These are phyloP conservation scores for Temnothorax longispinosus DNA, from an alignment of 1,140 invertebrate genomes.

Conservation along the genomic window DNA sequence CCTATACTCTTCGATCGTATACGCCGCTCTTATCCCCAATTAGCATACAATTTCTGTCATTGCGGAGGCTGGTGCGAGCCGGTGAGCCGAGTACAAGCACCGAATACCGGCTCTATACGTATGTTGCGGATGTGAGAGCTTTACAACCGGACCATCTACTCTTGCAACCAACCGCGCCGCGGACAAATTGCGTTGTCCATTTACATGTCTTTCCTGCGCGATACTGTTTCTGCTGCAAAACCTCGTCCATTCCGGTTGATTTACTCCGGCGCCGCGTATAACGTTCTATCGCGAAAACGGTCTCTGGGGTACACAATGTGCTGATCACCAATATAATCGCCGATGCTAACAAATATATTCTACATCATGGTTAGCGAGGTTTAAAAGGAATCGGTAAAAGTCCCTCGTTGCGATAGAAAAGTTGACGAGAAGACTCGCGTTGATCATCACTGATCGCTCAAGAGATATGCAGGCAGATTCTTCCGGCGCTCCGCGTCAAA, in stretches of 20 bases:
- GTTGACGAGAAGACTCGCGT: background rate
- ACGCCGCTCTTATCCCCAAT: conserved; percentile 66
- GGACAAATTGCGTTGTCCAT: conserved; percentile 74
- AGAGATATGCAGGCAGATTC: background rate
- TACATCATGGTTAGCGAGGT: background rate
- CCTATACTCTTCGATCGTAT: conserved; percentile 4
- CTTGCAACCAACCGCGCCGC: conserved; percentile 38
- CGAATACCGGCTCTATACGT: background rate
- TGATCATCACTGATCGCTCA: conserved; percentile 7
- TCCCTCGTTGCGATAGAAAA: background rate
- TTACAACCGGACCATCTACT: conserved; percentile 16
- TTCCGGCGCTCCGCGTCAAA: background rate
- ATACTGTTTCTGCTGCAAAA: background rate
- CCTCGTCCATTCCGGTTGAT: conserved; percentile 22
- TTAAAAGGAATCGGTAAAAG: background rate
- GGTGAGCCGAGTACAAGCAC: conserved; percentile 45
- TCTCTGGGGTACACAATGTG: background rate
- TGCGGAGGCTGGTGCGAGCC: conserved; percentile 28
- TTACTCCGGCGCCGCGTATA: background rate
- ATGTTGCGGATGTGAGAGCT: background rate
- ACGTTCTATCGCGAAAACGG: conserved; percentile 6
- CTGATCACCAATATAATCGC: background rate
- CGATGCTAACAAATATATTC: background rate
- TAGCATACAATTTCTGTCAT: conserved; percentile 76
- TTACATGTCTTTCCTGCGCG: conserved; percentile 63